Percentiles rank a stretch among this genome's conserved stretches.
Conservation (phyloP, 2,113 vertebrate genomes). For the Ochotona curzoniae region DNA sequence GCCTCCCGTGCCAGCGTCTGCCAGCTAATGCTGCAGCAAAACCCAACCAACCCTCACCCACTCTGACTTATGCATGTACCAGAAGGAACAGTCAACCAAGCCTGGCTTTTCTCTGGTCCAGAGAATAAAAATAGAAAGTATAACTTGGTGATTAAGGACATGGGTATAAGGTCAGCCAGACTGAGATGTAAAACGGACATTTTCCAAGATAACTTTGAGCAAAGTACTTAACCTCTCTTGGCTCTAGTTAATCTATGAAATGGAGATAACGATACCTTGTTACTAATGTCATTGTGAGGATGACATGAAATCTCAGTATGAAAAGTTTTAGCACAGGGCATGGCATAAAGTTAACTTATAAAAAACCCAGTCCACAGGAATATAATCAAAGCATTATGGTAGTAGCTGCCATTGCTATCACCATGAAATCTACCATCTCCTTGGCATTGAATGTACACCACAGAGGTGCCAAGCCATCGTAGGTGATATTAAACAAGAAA, state of each 20-base stretch:
- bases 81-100: too few relatives aligned
- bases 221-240: background rate
- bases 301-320: background rate
- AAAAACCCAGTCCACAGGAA: background rate
- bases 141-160: background rate
- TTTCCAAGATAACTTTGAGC: background rate
- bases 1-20: too few relatives aligned
- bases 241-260: background rate
- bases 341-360: background rate
- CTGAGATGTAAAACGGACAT: conserved; percentile 3
- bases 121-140: background rate
- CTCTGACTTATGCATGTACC: too few relatives aligned
- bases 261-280: background rate
- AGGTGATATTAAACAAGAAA: background rate
- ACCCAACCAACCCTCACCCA: too few relatives aligned
- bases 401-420: too few relatives aligned
- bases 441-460: background rate
- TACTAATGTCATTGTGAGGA: background rate
- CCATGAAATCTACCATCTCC: background rate
- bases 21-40: too few relatives aligned
- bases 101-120: too few relatives aligned
- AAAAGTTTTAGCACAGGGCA: background rate
- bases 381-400: background rate
- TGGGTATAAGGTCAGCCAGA: background rate
- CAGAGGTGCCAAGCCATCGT: background rate